phyloP scores from a whole-genome alignment of 2,888 invertebrate genomes.

The Orchesella flavescens region DNA sequence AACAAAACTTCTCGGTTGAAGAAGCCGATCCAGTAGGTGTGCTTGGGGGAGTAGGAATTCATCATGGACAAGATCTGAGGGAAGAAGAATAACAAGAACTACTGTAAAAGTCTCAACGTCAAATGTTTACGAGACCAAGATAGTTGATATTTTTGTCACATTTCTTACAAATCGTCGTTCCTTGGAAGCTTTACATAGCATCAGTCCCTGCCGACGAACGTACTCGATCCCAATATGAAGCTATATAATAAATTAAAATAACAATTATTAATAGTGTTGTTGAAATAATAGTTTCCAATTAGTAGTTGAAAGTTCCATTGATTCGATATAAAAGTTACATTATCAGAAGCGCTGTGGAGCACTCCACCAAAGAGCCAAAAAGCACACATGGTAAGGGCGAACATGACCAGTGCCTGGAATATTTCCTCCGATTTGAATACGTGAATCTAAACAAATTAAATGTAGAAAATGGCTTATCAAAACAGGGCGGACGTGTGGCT shows the following conservation, averaged over 20 bases:
- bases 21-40: background rate
- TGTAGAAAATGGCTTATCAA: too few relatives aligned
- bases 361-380: background rate
- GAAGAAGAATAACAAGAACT: too few relatives aligned
- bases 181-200: background rate
- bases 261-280: background rate
- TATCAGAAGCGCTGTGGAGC: background rate
- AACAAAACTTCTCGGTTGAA: background rate
- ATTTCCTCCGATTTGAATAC: background rate
- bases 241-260: background rate
- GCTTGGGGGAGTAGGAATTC: background rate
- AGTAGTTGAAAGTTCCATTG: too few relatives aligned
- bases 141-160: too few relatives aligned
- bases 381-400: background rate
- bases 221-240: background rate
- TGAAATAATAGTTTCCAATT: too few relatives aligned
- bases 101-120: too few relatives aligned
- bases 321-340: too few relatives aligned
- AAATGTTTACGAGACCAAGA: too few relatives aligned
- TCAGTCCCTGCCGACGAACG: background rate
- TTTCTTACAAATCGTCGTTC: background rate
- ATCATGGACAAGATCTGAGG: background rate
- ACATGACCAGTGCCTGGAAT: background rate
- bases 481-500: too few relatives aligned
- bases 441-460: too few relatives aligned